Evolutionary conservation across 2,113 vertebrate species (phyloP), one percentile per base, ranked within the genome.

Genomic region (Periophthalmodon schlosseri): DNA sequence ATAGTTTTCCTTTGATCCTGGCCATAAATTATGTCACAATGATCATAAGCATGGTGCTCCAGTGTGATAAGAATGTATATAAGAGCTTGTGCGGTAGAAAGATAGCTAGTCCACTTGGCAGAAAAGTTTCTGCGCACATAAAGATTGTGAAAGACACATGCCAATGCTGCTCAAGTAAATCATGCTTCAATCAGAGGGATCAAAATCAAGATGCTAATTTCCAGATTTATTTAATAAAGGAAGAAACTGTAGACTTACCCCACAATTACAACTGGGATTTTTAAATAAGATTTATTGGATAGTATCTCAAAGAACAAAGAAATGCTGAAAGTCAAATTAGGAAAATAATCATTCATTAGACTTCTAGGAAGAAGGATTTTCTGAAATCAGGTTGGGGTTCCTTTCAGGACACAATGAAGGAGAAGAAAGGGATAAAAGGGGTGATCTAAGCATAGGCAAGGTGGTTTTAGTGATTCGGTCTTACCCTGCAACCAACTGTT

Each of bases 401-500:
- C 79, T 80, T 81, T 81, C 58, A 85, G 78, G 87, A 81, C 84
- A 89, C 73, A 71, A 81, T 79, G 76, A 44, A 86, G 83, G 71
- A 89, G 77, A 46, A 89, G 77, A 80, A 80, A 47, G 84, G 84
- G 78, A 69, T 65, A 81, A 85, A 77, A 93, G 81, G 90, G 81
- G 84, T 93, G 94, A 92, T 95, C 90, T 92, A 94, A 94, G 93
- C 87, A 93, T 79, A 91, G 91, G 89, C 88, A 88, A 91, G 75
- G 89, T 93, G 94, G 83, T 92, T 94, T 84, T 93, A 95, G 94
- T 70, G 2, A 81, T 93, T 93, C 87, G 82, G 81, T 95, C 97
- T 99, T 97, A 98, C 96, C 97, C 96, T 73, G 95, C 93, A 94
- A 97, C 97, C 95, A 97, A 96, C 93, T 96, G 95, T 95, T 96